phyloP scores from a whole-genome alignment of 2,888 invertebrate genomes.

The Criorhina ranunculi region DNA sequence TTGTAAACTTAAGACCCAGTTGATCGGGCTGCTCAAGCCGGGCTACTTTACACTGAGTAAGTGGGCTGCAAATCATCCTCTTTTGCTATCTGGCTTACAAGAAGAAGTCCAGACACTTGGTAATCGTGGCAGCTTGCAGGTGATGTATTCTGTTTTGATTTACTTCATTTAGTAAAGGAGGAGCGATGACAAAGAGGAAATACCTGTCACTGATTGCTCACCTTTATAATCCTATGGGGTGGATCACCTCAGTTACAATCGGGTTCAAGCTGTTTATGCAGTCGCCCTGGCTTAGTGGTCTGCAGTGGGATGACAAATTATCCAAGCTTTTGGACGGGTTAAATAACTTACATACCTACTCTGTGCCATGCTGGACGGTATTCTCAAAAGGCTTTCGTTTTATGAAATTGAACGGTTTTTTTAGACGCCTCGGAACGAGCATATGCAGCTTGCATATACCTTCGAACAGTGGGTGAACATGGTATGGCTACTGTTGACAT shows the following conservation, averaged over 20 bases:
- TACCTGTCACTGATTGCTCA: not conserved
- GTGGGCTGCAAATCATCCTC: not conserved
- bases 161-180: not conserved
- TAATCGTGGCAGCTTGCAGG: not conserved
- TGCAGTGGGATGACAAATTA: constrained; percentile 4
- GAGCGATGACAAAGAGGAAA: not conserved
- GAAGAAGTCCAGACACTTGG: constrained; percentile 5
- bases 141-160: constrained; percentile 6
- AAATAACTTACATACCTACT: not conserved
- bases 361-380: constrained; percentile 2
- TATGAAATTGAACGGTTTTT: not conserved
- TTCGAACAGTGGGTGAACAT: not conserved
- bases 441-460: not conserved
- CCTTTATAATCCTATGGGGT: constrained; percentile 15
- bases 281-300: not conserved
- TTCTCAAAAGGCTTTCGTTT: not conserved
- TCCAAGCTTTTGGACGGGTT: not conserved
- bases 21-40: constrained; percentile 10
- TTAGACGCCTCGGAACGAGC: not conserved
- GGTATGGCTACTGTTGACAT: not conserved
- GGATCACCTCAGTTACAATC: constrained; percentile 1
- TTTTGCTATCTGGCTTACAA: not conserved
- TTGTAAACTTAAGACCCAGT: constrained; percentile 29
- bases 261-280: constrained; percentile 18
- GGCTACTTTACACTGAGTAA: no score